A percentile compares a stretch with the other conserved stretches of the same genome.
Conservation (phyloP, 2,113 vertebrate species). For the Carollia perspicillata region DNA sequence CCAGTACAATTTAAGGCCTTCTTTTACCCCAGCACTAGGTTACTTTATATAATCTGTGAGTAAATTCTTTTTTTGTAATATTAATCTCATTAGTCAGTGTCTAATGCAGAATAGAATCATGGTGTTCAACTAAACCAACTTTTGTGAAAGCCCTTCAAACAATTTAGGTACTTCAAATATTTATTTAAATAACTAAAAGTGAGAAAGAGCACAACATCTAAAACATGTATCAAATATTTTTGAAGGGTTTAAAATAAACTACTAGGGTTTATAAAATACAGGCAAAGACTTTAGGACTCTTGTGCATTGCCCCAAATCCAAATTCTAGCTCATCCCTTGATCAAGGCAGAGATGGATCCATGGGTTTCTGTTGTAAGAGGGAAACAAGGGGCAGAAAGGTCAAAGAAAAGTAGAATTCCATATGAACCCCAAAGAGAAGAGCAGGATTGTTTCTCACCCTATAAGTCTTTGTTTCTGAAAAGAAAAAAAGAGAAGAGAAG, state of each 20-base stretch:
- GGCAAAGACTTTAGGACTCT: background rate
- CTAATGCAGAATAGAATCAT: background rate
- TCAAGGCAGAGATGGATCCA: background rate
- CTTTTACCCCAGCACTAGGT: background rate
- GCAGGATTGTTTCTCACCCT: background rate
- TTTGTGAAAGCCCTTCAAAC: background rate
- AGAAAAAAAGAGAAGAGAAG: too few relatives aligned
- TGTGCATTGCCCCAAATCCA: background rate
- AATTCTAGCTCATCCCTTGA: constrained; percentile 13
- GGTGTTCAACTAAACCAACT: background rate
- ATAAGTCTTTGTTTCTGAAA: background rate
- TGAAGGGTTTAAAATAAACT: background rate
- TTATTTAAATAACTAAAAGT: constrained; percentile 8
- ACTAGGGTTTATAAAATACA: background rate
- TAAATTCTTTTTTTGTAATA: background rate
- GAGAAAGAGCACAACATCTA: background rate
- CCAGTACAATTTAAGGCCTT: background rate
- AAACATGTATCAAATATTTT: background rate
- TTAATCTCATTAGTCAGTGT: background rate
- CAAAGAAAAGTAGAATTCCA: constrained; percentile 25
- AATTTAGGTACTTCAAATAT: background rate
- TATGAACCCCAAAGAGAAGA: background rate
- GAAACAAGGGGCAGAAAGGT: background rate
- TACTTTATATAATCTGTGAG: background rate
- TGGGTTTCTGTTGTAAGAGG: background rate